A percentile compares a stretch with the other conserved stretches of the same genome.
phyloP scores from a whole-genome alignment of 2,113 vertebrate species.

The Alethe castanea region DNA sequence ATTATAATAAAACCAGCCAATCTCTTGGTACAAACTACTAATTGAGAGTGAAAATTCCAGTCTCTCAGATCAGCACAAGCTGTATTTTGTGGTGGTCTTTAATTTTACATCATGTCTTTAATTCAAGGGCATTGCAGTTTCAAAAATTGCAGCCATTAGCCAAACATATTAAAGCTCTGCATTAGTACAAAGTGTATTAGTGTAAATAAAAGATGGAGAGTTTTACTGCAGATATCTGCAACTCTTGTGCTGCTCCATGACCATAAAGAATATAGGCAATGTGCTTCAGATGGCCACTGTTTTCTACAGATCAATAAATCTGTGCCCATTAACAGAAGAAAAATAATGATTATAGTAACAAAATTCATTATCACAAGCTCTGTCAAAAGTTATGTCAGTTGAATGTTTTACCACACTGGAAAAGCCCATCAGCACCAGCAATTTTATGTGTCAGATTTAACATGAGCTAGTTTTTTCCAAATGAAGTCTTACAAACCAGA shows the following conservation, averaged over 20 bases:
- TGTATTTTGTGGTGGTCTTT: not conserved
- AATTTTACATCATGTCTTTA: not conserved
- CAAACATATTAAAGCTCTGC: not conserved
- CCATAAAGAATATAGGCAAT: not conserved
- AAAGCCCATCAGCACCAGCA: not conserved
- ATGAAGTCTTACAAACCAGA: not conserved
- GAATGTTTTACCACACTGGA: not conserved
- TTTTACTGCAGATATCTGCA: not conserved
- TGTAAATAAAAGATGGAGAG: not conserved
- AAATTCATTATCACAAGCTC: not conserved
- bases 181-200: not conserved
- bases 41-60: not conserved
- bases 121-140: not conserved
- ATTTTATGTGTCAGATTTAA: conserved; percentile 17
- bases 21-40: not conserved
- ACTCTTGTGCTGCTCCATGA: not conserved
- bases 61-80: not conserved
- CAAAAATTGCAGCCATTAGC: not conserved
- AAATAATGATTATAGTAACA: not conserved
- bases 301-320: not conserved
- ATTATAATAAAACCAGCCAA: not conserved
- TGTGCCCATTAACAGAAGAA: not conserved
- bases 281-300: not conserved
- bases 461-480: not conserved
- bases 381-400: not conserved